Conservation (phyloP, 2,797 vertebrate genomes). For the Lycodopsis pacificus region DNA sequence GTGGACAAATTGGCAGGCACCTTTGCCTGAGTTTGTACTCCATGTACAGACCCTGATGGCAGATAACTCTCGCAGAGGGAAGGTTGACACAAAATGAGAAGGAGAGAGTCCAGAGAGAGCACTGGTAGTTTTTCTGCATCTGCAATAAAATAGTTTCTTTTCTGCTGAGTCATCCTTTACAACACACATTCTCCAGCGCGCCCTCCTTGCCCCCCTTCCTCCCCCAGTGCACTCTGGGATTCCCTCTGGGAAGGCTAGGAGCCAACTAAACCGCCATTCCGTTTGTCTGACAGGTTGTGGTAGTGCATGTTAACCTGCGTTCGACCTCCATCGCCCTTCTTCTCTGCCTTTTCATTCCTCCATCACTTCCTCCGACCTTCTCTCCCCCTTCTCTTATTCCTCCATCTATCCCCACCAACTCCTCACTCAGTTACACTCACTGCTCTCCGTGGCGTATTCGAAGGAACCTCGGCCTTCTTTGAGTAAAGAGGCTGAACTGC, state of each 20-base stretch:
- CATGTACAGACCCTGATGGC: conserved; percentile 59
- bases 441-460: conserved; percentile 7
- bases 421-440: conserved; percentile 16
- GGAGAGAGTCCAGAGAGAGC: conserved; percentile 24
- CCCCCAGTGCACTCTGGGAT: conserved; percentile 43
- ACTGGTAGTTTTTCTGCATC: conserved; percentile 53
- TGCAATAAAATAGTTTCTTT: conserved; percentile 53
- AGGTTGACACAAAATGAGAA: conserved; percentile 54
- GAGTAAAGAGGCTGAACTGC: conserved; percentile 55
- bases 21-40: conserved; percentile 72
- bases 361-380: conserved; percentile 16
- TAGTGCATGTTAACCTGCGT: conserved; percentile 66
- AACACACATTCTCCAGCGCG: conserved; percentile 36
- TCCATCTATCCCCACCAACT: conserved; percentile 2
- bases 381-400: not conserved
- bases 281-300: conserved; percentile 66
- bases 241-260: conserved; percentile 59
- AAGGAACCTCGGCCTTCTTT: conserved; percentile 22
- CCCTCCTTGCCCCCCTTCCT: not conserved
- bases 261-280: conserved; percentile 58
- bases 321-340: conserved; percentile 61
- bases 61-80: conserved; percentile 65
- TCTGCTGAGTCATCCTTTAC: conserved; percentile 69
- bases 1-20: conserved; percentile 67
- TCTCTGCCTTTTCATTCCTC: conserved; percentile 29